Conservation (phyloP, 2,113 vertebrate genomes). For the Amphilophus citrinellus region DNA sequence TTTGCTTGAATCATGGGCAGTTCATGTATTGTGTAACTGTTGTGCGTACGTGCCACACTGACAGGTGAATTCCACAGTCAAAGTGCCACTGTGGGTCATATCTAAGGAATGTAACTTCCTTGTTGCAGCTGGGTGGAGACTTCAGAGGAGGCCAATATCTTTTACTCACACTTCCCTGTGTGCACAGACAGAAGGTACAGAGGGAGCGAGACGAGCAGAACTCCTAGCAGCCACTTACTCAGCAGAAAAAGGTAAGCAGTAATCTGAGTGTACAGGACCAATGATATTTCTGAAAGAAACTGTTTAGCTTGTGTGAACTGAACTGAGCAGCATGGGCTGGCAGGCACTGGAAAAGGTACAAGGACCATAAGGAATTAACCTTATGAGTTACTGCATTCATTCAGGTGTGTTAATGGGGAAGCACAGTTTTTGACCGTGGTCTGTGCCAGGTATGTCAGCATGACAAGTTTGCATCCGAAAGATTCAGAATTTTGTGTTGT, state of each 20-base stretch:
- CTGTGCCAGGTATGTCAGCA: too few relatives aligned
- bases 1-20: background rate
- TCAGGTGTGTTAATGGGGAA: too few relatives aligned
- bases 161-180: constrained; percentile 18
- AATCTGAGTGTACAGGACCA: rapidly evolving
- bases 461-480: too few relatives aligned
- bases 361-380: too few relatives aligned
- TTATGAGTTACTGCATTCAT: too few relatives aligned
- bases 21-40: background rate
- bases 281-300: background rate
- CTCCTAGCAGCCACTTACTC: background rate
- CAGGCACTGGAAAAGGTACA: background rate
- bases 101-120: constrained; percentile 65
- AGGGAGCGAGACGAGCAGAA: background rate
- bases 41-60: background rate
- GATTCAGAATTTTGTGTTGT: too few relatives aligned
- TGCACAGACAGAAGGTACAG: background rate
- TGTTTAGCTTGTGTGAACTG: background rate
- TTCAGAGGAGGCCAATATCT: background rate
- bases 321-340: background rate
- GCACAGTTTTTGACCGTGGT: too few relatives aligned
- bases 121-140: constrained; percentile 59
- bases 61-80: constrained; percentile 41
- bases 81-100: background rate
- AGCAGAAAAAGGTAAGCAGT: constrained; percentile 40